phyloP scores from a whole-genome alignment of 1,140 invertebrate genomes.

The Bombus confusus region DNA sequence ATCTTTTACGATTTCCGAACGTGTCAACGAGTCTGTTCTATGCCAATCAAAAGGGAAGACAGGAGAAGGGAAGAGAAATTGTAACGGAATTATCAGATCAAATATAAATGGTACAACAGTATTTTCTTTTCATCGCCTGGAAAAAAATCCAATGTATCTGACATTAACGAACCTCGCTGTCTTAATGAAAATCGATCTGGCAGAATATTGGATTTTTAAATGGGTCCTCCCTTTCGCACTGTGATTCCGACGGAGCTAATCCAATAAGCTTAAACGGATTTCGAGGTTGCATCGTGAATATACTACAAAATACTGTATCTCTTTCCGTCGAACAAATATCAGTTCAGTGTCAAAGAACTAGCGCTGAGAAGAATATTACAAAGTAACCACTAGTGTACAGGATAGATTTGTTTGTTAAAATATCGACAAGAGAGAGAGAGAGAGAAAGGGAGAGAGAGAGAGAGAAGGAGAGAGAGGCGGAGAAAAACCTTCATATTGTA shows the following conservation, averaged over 20 bases:
- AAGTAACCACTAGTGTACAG: neutral
- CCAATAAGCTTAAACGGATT: constrained; percentile 73
- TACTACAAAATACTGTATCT: neutral
- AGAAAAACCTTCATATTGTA: no score
- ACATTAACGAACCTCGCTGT: neutral
- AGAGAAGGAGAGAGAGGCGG: no score
- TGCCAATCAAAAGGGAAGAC: neutral
- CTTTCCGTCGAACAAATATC: neutral
- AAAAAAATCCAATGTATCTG: constrained; percentile 5
- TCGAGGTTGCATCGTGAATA: constrained; percentile 30
- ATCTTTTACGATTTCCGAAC: neutral
- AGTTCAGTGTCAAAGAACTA: neutral
- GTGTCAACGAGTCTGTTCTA: neutral
- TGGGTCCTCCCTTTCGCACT: constrained; percentile 15
- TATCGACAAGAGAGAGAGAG: neutral
- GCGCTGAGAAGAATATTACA: neutral
- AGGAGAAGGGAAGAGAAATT: neutral
- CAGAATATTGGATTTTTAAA: constrained; percentile 63
- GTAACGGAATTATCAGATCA: neutral
- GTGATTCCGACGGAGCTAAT: constrained; percentile 47
- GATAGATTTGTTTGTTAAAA: neutral
- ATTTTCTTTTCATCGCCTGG: neutral
- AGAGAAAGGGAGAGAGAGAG: no score
- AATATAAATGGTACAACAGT: neutral
- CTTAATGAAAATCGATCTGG: neutral